Conservation (phyloP, 2,888 invertebrate species). For the Pheosia gnoma region DNA sequence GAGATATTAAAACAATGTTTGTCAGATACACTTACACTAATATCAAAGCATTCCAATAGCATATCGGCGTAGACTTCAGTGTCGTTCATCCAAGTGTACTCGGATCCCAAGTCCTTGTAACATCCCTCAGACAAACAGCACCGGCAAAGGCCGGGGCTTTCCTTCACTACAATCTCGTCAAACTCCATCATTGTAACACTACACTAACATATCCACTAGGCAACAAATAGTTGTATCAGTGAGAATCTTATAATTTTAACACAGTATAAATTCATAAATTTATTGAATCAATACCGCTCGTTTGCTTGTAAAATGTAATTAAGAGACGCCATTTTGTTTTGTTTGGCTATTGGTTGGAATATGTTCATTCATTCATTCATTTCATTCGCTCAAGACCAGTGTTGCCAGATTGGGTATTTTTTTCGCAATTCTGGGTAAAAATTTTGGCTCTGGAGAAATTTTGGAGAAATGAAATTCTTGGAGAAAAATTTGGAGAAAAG, state of each 20-base stretch:
- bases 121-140: slow-evolving; percentile 79
- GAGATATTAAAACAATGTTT: too few relatives aligned
- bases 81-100: slow-evolving; percentile 77
- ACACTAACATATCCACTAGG: slow-evolving; percentile 28
- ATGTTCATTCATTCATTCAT: slow-evolving; percentile 3
- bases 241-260: slow-evolving; percentile 4
- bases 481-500: too few relatives aligned
- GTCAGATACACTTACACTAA: slow-evolving; percentile 62
- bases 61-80: slow-evolving; percentile 79
- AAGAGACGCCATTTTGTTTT: slow-evolving; percentile 32
- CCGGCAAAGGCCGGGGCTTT: slow-evolving; percentile 77
- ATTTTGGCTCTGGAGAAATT: too few relatives aligned
- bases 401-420: too few relatives aligned
- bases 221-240: slow-evolving; percentile 5
- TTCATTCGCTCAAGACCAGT: neutral
- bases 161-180: slow-evolving; percentile 72
- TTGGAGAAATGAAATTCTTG: too few relatives aligned
- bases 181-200: slow-evolving; percentile 66
- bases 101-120: slow-evolving; percentile 72
- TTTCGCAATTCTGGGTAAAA: too few relatives aligned
- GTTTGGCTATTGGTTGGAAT: neutral
- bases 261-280: too few relatives aligned
- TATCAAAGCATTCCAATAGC: slow-evolving; percentile 78
- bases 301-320: slow-evolving; percentile 10
- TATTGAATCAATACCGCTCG: slow-evolving; percentile 11